Evolutionary conservation across 2,888 invertebrate genomes (phyloP), one percentile per base, ranked within the genome.

Genomic region (Hemistola chrysoprasaria): DNA sequence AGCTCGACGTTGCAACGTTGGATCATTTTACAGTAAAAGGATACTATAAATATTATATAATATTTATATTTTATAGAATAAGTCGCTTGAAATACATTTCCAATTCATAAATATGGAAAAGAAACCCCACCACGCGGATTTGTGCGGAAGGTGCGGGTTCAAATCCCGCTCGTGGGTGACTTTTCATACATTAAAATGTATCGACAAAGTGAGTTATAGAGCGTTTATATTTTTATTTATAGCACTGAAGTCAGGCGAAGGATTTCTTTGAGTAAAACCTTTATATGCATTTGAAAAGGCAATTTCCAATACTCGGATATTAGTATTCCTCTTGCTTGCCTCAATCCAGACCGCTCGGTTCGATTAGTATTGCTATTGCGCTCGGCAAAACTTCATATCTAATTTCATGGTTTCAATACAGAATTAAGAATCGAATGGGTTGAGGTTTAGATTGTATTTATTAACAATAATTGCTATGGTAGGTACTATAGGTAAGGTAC

Each of bases 301-400:
- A 33, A 40, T 48, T 45, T 38, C 41, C 44, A 43, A 46, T 47
- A 53, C 40, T 32, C 9, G 8, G 5, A 41, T 11, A 55, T 55
- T 55, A 52, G 54, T 55, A 52, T 55, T 52, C 54, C 46, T 44
- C 43, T 41, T 33, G 47, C 36, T 40, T 28, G 33, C 46, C 28
- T 37, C 49, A 41, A 43, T 43, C 35, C 47, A 40, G 45, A 29
- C 37, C 43, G 40, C 38, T 39, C 41, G 37, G 40, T 51, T 36
- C 47, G 43, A 50, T 55, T 47, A 40, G 42, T n/a, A 38, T 47
- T 40, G 41, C 33, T 7, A 34, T 47, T 51, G 29, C 42, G 40
- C 44, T 49, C 39, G 42, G 45, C 47, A 49, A 39, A 49, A 49
- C 54, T 51, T 51, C 44, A 54, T 54, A 47, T 49, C 40, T 40